A percentile compares a stretch with the other conserved stretches of the same genome.
phyloP scores from a whole-genome alignment of 2,797 vertebrate genomes.

The Sphenodon punctatus region DNA sequence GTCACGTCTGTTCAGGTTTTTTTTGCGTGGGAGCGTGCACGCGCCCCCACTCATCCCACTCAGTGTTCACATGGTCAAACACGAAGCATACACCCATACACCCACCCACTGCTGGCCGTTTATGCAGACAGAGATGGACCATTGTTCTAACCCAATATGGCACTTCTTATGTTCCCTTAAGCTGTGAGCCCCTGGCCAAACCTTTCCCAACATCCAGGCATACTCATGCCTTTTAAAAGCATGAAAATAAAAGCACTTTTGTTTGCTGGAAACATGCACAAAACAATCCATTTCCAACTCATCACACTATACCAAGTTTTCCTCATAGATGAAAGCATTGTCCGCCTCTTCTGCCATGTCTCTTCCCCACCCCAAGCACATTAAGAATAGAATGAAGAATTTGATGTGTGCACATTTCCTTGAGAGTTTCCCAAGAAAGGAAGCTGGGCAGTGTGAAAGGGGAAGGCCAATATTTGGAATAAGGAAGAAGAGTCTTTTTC shows the following conservation, averaged over 20 bases:
- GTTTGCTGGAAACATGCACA: constrained; percentile 40
- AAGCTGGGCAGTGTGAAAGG: not conserved
- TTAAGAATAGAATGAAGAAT: accelerated
- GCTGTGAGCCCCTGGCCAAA: no score
- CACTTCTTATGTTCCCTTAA: no score
- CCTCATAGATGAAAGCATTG: constrained; percentile 31
- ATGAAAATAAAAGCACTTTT: constrained; percentile 1
- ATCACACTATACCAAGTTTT: constrained; percentile 37
- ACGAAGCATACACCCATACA: no score
- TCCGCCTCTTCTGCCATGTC: constrained; percentile 5
- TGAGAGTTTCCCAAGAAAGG: constrained; percentile 25
- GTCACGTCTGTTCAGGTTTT: no score
- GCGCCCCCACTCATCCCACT: no score
- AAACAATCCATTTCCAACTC: constrained; percentile 59
- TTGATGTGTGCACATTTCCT: not conserved
- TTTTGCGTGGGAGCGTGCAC: no score
- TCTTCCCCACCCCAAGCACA: constrained; percentile 44
- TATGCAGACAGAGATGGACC: no score
- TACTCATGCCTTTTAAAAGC: not conserved
- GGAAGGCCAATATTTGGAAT: not conserved
- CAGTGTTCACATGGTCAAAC: no score
- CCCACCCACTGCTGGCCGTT: no score
- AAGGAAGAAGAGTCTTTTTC: not conserved
- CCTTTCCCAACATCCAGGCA: not conserved
- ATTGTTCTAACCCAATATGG: no score